phyloP scores from a whole-genome alignment of 2,888 invertebrate species.

The Netelia fuscicornis region DNA sequence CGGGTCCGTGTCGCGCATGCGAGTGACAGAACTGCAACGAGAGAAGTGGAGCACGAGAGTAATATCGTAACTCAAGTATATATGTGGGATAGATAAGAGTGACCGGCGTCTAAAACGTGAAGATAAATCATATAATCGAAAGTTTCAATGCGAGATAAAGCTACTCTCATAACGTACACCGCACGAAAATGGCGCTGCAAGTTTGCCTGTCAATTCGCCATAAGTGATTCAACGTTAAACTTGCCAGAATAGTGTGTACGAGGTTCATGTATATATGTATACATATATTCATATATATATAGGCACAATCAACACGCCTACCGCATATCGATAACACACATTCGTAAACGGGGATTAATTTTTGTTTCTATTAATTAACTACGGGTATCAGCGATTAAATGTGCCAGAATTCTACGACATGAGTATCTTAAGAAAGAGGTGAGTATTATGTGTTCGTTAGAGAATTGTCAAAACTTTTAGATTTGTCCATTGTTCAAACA shows the following conservation, averaged over 20 bases:
- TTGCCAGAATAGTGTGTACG: slow-evolving; percentile 33
- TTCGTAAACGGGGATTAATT: slow-evolving; percentile 20
- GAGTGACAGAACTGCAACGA: slow-evolving; percentile 24
- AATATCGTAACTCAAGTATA: slow-evolving; percentile 22
- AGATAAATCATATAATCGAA: slow-evolving; percentile 29
- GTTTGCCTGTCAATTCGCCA: slow-evolving; percentile 55
- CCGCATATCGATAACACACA: slow-evolving; percentile 36
- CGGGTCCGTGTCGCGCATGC: neutral
- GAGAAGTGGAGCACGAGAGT: neutral
- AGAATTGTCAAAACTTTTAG: neutral
- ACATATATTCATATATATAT: slow-evolving; percentile 4
- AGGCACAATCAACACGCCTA: slow-evolving; percentile 51
- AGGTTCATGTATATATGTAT: slow-evolving; percentile 8
- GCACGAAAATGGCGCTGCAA: slow-evolving; percentile 57
- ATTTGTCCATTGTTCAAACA: too few species aligned
- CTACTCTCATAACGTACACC: slow-evolving; percentile 1
- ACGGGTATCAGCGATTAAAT: slow-evolving; percentile 48
- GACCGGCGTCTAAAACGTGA: slow-evolving; percentile 9
- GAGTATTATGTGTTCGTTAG: slow-evolving; percentile 14
- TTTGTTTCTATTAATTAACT: slow-evolving; percentile 1
- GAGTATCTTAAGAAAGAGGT: slow-evolving; percentile 81
- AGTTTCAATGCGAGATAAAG: slow-evolving; percentile 43
- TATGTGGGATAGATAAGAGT: slow-evolving; percentile 51
- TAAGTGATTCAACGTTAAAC: slow-evolving; percentile 47
- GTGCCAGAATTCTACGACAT: slow-evolving; percentile 70